These are phyloP conservation scores for Chrysolina haemoptera DNA, from an alignment of 2,888 invertebrate genomes.

Conservation along the genomic window DNA sequence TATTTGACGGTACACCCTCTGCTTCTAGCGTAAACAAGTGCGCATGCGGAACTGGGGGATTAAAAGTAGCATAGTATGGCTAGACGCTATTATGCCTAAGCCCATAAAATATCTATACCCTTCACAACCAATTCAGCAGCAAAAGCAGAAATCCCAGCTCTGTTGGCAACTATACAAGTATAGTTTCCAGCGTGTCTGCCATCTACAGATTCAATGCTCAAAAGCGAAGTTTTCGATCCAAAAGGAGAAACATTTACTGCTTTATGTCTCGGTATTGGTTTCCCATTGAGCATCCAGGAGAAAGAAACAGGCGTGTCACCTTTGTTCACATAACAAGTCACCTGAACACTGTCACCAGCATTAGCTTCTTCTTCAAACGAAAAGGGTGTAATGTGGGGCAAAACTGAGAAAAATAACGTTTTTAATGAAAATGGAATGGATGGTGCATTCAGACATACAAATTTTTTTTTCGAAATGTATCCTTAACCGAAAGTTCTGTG, in stretches of 20 bases:
- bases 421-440: slow-evolving; percentile 23
- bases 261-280: slow-evolving; percentile 72
- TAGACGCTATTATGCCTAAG: not conserved
- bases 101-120: slow-evolving; percentile 70
- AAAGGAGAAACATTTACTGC: slow-evolving; percentile 74
- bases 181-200: slow-evolving; percentile 73
- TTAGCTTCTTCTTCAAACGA: slow-evolving; percentile 77
- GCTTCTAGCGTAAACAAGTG: too few species aligned
- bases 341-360: slow-evolving; percentile 78
- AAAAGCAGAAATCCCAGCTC: slow-evolving; percentile 71
- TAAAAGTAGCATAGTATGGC: too few species aligned
- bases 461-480: slow-evolving; percentile 69
- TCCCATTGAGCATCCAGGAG: slow-evolving; percentile 81
- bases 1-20: too few species aligned
- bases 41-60: too few species aligned
- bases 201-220: slow-evolving; percentile 75
- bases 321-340: slow-evolving; percentile 75
- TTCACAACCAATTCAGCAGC: slow-evolving; percentile 72
- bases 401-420: slow-evolving; percentile 63
- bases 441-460: slow-evolving; percentile 20
- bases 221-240: slow-evolving; percentile 77
- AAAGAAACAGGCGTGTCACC: slow-evolving; percentile 82
- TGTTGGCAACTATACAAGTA: slow-evolving; percentile 73
- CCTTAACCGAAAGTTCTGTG: slow-evolving; percentile 78
- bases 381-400: slow-evolving; percentile 79